Percentiles rank a stretch among this genome's conserved stretches.
phyloP scores from a whole-genome alignment of 2,113 vertebrate genomes.

The Triplophysa dalaica region DNA sequence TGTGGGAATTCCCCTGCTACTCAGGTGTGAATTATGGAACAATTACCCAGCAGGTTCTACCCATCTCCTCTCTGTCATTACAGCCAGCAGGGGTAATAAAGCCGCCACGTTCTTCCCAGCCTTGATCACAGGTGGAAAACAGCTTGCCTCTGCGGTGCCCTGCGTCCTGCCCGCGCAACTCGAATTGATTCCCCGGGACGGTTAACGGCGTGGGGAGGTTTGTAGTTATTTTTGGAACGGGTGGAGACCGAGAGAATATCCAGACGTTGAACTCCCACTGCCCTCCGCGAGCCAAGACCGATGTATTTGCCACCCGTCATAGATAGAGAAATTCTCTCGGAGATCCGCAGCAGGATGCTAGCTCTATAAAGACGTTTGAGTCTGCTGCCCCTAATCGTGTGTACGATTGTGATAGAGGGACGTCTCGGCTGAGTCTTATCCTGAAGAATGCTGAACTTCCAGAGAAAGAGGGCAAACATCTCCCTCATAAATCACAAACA shows the following conservation, averaged over 20 bases:
- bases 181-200: constrained; percentile 48
- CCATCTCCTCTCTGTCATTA: constrained; percentile 59
- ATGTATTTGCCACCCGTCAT: constrained; percentile 37
- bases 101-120: constrained; percentile 35
- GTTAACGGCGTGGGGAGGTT: constrained; percentile 45
- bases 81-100: constrained; percentile 51
- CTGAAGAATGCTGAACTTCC: constrained; percentile 35
- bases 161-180: constrained; percentile 22
- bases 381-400: background rate
- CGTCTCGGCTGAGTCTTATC: constrained; percentile 27
- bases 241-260: constrained; percentile 33
- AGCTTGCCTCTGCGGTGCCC: constrained; percentile 47
- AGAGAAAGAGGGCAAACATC: constrained; percentile 38
- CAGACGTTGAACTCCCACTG: constrained; percentile 46
- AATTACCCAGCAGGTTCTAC: constrained; percentile 54
- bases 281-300: constrained; percentile 29
- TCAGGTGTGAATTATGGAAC: constrained; percentile 61
- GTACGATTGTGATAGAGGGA: constrained; percentile 13
- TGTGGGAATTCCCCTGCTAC: constrained; percentile 59
- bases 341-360: background rate
- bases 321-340: background rate
- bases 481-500: constrained; percentile 50
- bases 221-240: constrained; percentile 52
- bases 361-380: background rate
- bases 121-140: constrained; percentile 55